These are phyloP conservation scores for Athalia rosae DNA, from an alignment of 2,888 invertebrate species.

Conservation along the genomic window DNA sequence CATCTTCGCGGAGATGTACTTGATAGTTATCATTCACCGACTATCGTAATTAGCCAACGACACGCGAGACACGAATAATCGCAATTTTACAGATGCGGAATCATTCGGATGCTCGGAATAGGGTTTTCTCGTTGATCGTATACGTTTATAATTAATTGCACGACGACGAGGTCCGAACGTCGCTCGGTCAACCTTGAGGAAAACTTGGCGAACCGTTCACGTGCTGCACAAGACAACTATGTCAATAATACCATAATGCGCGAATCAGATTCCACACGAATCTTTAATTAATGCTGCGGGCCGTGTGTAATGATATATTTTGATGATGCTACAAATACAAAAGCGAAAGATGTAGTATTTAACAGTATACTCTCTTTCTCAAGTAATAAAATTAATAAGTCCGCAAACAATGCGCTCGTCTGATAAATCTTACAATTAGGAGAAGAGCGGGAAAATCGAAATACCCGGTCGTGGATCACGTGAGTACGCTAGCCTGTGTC, in stretches of 20 bases:
- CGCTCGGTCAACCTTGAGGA: slow-evolving; percentile 11
- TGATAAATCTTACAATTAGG: no score
- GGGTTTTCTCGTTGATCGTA: background rate
- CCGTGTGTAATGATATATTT: no score
- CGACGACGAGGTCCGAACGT: background rate
- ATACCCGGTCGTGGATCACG: no score
- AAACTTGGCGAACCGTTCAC: slow-evolving; percentile 4
- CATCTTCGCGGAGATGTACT: background rate
- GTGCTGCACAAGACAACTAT: background rate
- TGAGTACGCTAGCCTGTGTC: no score
- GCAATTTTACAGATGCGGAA: background rate
- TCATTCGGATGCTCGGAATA: background rate
- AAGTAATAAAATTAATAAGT: no score
- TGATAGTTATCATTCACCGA: background rate
- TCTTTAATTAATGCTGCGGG: no score
- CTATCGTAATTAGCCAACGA: background rate
- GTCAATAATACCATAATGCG: background rate
- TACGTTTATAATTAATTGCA: background rate
- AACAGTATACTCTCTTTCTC: no score
- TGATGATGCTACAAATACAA: no score
- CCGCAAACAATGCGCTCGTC: no score
- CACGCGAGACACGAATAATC: background rate
- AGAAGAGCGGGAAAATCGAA: no score
- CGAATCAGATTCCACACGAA: background rate
- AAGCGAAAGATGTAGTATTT: no score